A percentile compares a stretch with the other conserved stretches of the same genome.
Evolutionary conservation across 2,888 invertebrate genomes (phyloP).

Genomic region (Habroteleia sp.): DNA sequence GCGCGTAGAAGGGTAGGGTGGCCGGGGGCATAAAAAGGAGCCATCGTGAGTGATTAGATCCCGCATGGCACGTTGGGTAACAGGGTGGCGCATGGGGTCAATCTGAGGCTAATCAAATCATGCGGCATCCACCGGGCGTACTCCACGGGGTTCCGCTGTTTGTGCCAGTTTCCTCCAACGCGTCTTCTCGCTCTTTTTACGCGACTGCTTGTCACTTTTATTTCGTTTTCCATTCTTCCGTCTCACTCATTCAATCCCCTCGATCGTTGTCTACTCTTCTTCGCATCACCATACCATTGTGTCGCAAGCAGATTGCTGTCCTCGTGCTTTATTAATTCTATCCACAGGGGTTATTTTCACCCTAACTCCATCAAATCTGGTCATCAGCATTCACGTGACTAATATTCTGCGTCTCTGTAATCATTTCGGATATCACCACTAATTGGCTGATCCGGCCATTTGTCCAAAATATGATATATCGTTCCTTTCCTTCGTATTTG

Average conservation of each 20-base stretch:
- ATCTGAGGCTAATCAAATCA: constrained; percentile 82
- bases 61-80: constrained; percentile 68
- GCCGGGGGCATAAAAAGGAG: constrained; percentile 70
- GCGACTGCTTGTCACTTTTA: constrained; percentile 53
- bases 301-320: constrained; percentile 75
- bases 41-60: constrained; percentile 74
- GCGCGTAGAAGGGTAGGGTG: constrained; percentile 59
- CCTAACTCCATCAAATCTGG: constrained; percentile 70
- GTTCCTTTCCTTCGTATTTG: neutral
- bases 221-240: constrained; percentile 37
- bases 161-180: constrained; percentile 56
- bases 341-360: constrained; percentile 69
- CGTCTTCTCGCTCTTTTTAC: constrained; percentile 62
- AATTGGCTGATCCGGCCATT: constrained; percentile 68
- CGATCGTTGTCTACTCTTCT: constrained; percentile 27
- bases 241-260: constrained; percentile 1
- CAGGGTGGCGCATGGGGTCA: constrained; percentile 76
- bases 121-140: constrained; percentile 72
- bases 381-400: constrained; percentile 70
- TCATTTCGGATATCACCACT: constrained; percentile 66
- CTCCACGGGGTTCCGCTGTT: constrained; percentile 64
- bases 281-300: constrained; percentile 50
- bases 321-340: constrained; percentile 80
- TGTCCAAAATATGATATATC: constrained; percentile 43
- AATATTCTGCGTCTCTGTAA: constrained; percentile 66